Evolutionary conservation across 1,140 invertebrate species (phyloP), one percentile per base, ranked within the genome.

Genomic region (Drosophila eugracilis): DNA sequence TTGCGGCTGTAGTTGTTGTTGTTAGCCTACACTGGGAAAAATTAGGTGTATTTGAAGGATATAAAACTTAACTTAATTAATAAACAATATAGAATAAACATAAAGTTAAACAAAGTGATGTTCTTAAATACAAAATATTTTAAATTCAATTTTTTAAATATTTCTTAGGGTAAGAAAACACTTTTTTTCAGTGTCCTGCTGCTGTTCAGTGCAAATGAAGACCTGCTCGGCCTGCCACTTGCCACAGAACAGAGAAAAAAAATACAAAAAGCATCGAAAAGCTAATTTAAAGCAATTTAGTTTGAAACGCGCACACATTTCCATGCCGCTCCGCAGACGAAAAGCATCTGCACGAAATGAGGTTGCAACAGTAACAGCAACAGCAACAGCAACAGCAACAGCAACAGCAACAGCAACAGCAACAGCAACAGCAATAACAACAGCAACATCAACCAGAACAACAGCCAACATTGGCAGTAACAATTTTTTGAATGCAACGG

Each of bases 211-310:
- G 83, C 78, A 86, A 86, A 86, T 86, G 81, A 86, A 88, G 81
- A 86, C 83, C 77, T 83, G 83, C 69, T 78, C 49, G 44, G 49
- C 42, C 34, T 44, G 69, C 69, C 78, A 85, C 81, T 85, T 86
- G 81, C 48, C 60, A 15, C 44, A 39, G 22, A 53, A 55, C 48
- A 17, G 1, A 28, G 14, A 37, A 45, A 24, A 49, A 41, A 41
- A 41, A 63, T 24, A 28, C 28, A 50, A 80, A 84, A 84, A 75
- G 59, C 70, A 88, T 66, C 78, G 78, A 88, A 88, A 88, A 88
- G 83, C 83, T 88, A 88, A 88, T 88, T 88, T 88, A 88, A 88
- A 88, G 83, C 83, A 88, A 88, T 88, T 88, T 88, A 88, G 83
- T 88, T 88, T 88, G 83, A 88, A 73, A 78, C 74, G 83, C 83